Percentiles rank a stretch among this genome's conserved stretches.
Conservation (phyloP, 2,797 vertebrate species). For the Nothura maculosa region DNA sequence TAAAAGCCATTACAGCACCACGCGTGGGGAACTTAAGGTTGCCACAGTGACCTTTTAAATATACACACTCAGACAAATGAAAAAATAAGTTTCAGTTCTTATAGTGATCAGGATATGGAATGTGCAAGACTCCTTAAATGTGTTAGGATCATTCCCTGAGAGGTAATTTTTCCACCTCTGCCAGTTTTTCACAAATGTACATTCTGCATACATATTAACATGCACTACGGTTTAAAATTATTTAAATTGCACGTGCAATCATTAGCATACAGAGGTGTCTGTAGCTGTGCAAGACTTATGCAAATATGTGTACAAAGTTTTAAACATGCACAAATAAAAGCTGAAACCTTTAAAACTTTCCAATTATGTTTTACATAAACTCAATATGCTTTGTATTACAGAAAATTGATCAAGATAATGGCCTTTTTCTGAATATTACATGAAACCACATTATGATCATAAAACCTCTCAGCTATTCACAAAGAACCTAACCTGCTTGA, state of each 20-base stretch:
- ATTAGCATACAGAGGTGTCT: slow-evolving; percentile 68
- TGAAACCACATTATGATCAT: neutral
- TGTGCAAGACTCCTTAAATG: slow-evolving; percentile 59
- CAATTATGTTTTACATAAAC: slow-evolving; percentile 25
- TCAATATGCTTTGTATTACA: slow-evolving; percentile 6
- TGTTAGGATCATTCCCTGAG: slow-evolving; percentile 69
- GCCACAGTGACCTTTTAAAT: slow-evolving; percentile 23
- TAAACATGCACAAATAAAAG: slow-evolving; percentile 70
- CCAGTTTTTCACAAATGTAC: slow-evolving; percentile 67
- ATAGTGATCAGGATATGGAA: neutral
- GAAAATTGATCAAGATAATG: neutral
- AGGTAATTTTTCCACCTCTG: slow-evolving; percentile 70
- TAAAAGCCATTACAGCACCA: neutral
- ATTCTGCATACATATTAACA: slow-evolving; percentile 71
- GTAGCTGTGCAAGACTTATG: slow-evolving; percentile 70
- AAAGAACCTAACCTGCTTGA: neutral
- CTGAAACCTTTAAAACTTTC: slow-evolving; percentile 35
- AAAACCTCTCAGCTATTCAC: slow-evolving; percentile 22
- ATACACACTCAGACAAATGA: neutral
- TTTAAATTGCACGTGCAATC: slow-evolving; percentile 63
- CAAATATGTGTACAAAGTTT: slow-evolving; percentile 56
- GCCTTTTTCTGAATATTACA: slow-evolving; percentile 15
- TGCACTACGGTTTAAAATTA: slow-evolving; percentile 64
- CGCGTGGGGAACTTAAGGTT: neutral
- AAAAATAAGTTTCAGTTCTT: slow-evolving; percentile 35